Percentiles rank a stretch among this genome's conserved stretches.
These are phyloP conservation scores for Toxotes chatareus DNA, from an alignment of 2,113 vertebrate species.

Conservation along the genomic window DNA sequence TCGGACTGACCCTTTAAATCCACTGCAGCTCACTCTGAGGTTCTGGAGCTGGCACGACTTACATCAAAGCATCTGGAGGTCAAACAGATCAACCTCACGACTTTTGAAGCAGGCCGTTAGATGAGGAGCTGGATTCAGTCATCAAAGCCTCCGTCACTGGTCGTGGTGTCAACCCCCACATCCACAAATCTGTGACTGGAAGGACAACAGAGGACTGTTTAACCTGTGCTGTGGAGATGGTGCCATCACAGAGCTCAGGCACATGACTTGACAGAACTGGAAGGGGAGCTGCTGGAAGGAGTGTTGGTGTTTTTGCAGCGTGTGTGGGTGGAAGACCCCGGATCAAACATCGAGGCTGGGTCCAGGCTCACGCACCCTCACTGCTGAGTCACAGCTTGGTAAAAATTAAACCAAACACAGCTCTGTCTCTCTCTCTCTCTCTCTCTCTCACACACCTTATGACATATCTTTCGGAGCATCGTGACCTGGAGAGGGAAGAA, in stretches of 20 bases:
- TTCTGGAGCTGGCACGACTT: conserved; percentile 36
- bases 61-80: conserved; percentile 61
- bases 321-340: background rate
- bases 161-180: conserved; percentile 10
- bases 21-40: conserved; percentile 11
- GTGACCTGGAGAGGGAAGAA: conserved; percentile 9
- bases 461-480: conserved; percentile 1
- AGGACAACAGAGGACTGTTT: conserved; percentile 1
- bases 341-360: conserved; percentile 1
- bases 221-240: conserved; percentile 11
- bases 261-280: conserved; percentile 7
- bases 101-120: conserved; percentile 48
- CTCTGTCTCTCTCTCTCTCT: background rate
- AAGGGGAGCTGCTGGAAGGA: background rate
- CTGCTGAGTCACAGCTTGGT: conserved; percentile 3
- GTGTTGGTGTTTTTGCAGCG: background rate
- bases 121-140: conserved; percentile 39
- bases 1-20: conserved; percentile 6
- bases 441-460: background rate
- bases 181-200: conserved; percentile 49
- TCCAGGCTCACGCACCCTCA: background rate
- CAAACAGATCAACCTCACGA: conserved; percentile 44
- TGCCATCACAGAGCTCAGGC: background rate
- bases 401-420: conserved; percentile 1
- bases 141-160: conserved; percentile 42